These are phyloP conservation scores for Bicyclus anynana DNA, from an alignment of 1,140 invertebrate genomes.

Conservation along the genomic window DNA sequence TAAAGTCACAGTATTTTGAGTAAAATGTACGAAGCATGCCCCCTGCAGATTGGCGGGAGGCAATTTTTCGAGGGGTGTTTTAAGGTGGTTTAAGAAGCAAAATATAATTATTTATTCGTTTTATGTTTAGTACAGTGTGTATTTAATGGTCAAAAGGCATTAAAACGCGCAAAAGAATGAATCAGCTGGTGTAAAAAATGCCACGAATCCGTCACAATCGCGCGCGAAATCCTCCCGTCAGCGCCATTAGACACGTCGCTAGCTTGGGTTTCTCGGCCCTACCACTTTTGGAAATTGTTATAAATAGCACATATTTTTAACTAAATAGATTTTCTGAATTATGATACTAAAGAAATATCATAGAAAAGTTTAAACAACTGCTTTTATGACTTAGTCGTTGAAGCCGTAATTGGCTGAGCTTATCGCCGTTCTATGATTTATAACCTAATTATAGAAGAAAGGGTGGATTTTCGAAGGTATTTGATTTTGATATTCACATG, in stretches of 20 bases:
- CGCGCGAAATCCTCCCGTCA: conserved; percentile 75
- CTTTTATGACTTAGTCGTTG: conserved; percentile 40
- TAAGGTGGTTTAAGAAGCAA: conserved; percentile 21
- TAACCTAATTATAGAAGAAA: conserved; percentile 64
- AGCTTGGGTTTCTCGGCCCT: conserved; percentile 66
- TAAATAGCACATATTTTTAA: conserved; percentile 59
- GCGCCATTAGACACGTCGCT: conserved; percentile 77
- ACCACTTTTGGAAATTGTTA: conserved; percentile 73
- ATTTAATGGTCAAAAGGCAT: conserved; percentile 32
- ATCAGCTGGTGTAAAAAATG: conserved; percentile 70
- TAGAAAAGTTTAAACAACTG: conserved; percentile 30
- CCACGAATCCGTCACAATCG: conserved; percentile 75
- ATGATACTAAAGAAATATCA: conserved; percentile 28
- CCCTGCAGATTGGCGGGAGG: conserved; percentile 71
- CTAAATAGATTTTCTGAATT: conserved; percentile 34
- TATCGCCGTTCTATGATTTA: conserved; percentile 63
- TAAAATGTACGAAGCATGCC: conserved; percentile 56
- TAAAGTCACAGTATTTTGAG: conserved; percentile 33
- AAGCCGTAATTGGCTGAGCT: conserved; percentile 57
- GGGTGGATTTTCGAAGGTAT: conserved; percentile 27
- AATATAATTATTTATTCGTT: conserved; percentile 30
- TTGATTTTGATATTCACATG: conserved; percentile 19
- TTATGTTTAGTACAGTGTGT: conserved; percentile 41
- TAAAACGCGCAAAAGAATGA: conserved; percentile 42
- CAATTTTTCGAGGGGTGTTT: conserved; percentile 53